phyloP scores from a whole-genome alignment of 1,140 invertebrate genomes.

The Neotoxoptera formosana region DNA sequence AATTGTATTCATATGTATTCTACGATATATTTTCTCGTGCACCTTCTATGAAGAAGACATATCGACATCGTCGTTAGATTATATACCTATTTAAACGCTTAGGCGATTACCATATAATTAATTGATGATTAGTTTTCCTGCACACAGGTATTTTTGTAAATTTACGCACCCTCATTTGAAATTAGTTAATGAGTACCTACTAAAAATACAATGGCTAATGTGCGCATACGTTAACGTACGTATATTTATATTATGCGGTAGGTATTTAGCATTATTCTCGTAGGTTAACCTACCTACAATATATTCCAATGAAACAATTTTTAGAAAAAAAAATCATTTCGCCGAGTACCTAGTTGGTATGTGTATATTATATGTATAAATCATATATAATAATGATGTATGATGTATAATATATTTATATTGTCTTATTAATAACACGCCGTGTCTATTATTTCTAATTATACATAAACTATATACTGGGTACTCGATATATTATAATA shows the following conservation, averaged over 20 bases:
- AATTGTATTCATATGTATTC: neutral
- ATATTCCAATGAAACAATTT: neutral
- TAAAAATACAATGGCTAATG: constrained; percentile 21
- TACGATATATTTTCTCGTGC: neutral
- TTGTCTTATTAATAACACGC: neutral
- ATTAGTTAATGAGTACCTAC: neutral
- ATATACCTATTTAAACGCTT: neutral
- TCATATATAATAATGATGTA: too few relatives aligned
- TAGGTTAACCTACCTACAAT: neutral
- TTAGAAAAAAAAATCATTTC: neutral
- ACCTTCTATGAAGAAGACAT: neutral
- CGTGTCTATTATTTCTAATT: neutral
- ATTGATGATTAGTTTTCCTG: constrained; percentile 9
- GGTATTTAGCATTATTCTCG: neutral
- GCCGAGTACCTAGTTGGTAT: too few relatives aligned
- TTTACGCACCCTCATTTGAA: constrained; percentile 24
- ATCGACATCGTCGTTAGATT: constrained; percentile 9
- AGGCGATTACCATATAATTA: neutral
- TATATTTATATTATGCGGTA: neutral
- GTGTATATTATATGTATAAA: too few relatives aligned
- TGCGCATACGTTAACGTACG: neutral
- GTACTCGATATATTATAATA: too few relatives aligned
- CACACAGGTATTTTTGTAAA: neutral
- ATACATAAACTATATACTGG: too few relatives aligned
- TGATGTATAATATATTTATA: too few relatives aligned